Percentiles rank a stretch among this genome's conserved stretches.
These are phyloP conservation scores for Drosophila tsacasi DNA, from an alignment of 1,140 invertebrate species.

Conservation along the genomic window DNA sequence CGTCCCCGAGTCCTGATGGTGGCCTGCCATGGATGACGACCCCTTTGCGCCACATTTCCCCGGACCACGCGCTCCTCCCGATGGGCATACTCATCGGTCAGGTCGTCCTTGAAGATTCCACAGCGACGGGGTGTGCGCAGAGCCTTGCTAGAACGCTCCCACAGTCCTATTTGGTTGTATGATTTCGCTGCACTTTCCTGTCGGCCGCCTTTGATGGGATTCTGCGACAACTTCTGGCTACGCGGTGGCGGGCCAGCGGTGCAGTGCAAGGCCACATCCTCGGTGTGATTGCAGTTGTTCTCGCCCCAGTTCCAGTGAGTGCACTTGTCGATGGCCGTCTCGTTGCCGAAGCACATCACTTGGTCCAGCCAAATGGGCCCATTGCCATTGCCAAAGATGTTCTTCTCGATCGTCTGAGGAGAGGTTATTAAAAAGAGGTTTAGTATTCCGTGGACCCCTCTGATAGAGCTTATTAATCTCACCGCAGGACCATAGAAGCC, in stretches of 20 bases:
- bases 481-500: constrained; percentile 87
- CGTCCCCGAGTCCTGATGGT: constrained; percentile 88
- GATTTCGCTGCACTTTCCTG: not conserved
- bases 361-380: constrained; percentile 92
- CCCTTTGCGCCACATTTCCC: constrained; percentile 87
- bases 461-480: not conserved
- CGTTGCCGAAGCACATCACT: constrained; percentile 90
- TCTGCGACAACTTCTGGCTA: constrained; percentile 10
- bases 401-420: constrained; percentile 66
- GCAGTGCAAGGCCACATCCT: constrained; percentile 89
- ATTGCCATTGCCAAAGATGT: constrained; percentile 84
- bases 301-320: constrained; percentile 89
- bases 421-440: not conserved
- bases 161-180: constrained; percentile 64
- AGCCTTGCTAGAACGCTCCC: constrained; percentile 72
- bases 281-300: constrained; percentile 90
- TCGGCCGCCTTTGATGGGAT: constrained; percentile 16
- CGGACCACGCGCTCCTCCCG: constrained; percentile 87
- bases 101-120: constrained; percentile 71
- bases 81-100: constrained; percentile 71
- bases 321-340: constrained; percentile 88
- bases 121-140: constrained; percentile 68
- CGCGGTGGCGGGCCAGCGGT: constrained; percentile 57
- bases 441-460: accelerated
- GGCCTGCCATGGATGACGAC: constrained; percentile 93